Evolutionary conservation across 2,888 invertebrate species (phyloP).

Genomic region (Hoplodrina ambigua): DNA sequence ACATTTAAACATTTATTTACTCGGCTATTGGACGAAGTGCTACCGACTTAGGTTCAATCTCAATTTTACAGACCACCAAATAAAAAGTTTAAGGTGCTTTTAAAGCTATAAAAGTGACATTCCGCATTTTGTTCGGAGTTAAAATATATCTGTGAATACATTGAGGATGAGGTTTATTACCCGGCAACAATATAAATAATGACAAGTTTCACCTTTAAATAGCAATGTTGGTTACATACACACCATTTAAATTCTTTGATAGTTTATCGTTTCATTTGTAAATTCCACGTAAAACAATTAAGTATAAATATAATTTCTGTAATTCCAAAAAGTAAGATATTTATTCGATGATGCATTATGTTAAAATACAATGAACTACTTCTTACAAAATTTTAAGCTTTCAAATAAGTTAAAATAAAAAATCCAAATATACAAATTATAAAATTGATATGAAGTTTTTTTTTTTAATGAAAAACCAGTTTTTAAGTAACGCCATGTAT

Average conservation of each 20-base stretch:
- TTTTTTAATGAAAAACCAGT: too few relatives aligned
- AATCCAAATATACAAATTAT: too few relatives aligned
- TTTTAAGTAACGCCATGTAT: too few relatives aligned
- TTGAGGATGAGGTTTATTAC: slow-evolving; percentile 36
- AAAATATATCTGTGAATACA: slow-evolving; percentile 39
- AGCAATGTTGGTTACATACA: slow-evolving; percentile 1
- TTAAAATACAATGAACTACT: too few relatives aligned
- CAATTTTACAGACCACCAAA: slow-evolving; percentile 66
- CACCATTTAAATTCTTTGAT: neutral
- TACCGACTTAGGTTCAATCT: slow-evolving; percentile 66
- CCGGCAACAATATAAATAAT: slow-evolving; percentile 28
- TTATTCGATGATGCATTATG: too few relatives aligned
- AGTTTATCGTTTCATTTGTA: neutral
- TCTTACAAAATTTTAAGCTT: too few relatives aligned
- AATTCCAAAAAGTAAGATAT: neutral
- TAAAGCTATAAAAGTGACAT: slow-evolving; percentile 56
- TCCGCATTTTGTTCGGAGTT: slow-evolving; percentile 36
- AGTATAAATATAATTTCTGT: neutral
- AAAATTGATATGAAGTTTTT: too few relatives aligned
- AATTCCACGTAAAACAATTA: neutral
- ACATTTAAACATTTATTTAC: slow-evolving; percentile 81
- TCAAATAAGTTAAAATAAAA: too few relatives aligned
- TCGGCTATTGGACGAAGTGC: slow-evolving; percentile 68
- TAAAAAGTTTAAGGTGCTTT: slow-evolving; percentile 55
- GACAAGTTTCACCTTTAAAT: neutral